phyloP scores from a whole-genome alignment of 2,888 invertebrate species.

The Macrosoma leucophasiata region DNA sequence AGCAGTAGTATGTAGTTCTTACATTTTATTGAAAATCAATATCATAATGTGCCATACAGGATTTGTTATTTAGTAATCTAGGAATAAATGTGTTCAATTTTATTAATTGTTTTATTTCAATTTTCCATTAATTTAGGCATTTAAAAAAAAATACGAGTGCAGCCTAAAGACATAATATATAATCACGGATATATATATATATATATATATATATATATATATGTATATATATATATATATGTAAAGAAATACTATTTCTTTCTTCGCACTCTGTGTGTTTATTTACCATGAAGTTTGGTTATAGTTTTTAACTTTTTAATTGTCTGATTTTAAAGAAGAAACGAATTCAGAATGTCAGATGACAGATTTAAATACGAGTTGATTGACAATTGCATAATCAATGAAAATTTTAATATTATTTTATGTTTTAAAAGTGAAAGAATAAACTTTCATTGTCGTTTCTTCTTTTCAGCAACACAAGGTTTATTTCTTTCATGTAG shows the following conservation, averaged over 20 bases:
- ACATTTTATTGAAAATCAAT: constrained; percentile 9
- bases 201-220: background rate
- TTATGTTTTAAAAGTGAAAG: too few relatives aligned
- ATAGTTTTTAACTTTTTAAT: too few relatives aligned
- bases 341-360: too few relatives aligned
- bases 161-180: background rate
- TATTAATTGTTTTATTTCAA: constrained; percentile 29
- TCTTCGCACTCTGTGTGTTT: background rate
- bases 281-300: constrained; percentile 10
- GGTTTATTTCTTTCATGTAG: too few relatives aligned
- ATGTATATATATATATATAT: background rate
- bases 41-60: constrained; percentile 44
- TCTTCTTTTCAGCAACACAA: too few relatives aligned
- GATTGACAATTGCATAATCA: too few relatives aligned
- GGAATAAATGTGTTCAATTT: constrained; percentile 45
- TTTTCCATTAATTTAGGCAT: background rate
- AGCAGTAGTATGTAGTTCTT: constrained; percentile 1
- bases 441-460: too few relatives aligned
- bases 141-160: background rate
- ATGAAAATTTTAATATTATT: too few relatives aligned
- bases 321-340: too few relatives aligned
- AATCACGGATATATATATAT: background rate
- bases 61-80: constrained; percentile 43
- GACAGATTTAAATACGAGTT: too few relatives aligned
- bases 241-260: background rate